A percentile compares a stretch with the other conserved stretches of the same genome.
These are phyloP conservation scores for Epinephelus cyanopodus DNA, from an alignment of 2,113 vertebrate species.

Conservation along the genomic window DNA sequence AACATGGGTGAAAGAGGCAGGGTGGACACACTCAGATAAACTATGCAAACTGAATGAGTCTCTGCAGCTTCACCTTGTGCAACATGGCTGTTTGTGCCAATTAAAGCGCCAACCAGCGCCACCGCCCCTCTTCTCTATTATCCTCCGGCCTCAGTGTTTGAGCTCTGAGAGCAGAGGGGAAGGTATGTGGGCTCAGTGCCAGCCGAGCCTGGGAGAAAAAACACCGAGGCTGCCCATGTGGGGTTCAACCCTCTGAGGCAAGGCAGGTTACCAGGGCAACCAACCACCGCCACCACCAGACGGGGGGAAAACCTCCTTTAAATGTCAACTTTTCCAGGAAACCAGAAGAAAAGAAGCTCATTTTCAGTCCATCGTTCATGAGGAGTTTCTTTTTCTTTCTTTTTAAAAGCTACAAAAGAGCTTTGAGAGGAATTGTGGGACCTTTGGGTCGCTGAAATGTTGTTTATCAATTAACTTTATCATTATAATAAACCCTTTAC, in stretches of 20 bases:
- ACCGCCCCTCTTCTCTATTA: constrained; percentile 27
- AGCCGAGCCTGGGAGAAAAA: constrained; percentile 57
- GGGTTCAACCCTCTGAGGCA: constrained; percentile 41
- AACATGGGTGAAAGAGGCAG: neutral
- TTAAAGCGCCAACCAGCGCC: constrained; percentile 3
- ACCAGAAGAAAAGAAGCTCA: constrained; percentile 38
- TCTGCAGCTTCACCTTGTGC: constrained; percentile 36
- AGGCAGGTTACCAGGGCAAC: constrained; percentile 55
- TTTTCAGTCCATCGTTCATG: constrained; percentile 23
- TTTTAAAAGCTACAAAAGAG: neutral
- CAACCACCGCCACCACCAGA: neutral
- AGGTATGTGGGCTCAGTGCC: constrained; percentile 69
- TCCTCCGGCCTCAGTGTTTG: constrained; percentile 20
- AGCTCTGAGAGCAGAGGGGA: constrained; percentile 12
- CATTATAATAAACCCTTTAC: neutral
- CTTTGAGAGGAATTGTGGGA: constrained; percentile 18
- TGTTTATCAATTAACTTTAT: neutral
- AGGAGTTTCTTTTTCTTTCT: neutral
- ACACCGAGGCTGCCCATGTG: constrained; percentile 23
- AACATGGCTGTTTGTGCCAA: constrained; percentile 38
- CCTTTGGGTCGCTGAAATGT: constrained; percentile 1
- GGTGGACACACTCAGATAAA: neutral
- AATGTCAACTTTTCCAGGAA: constrained; percentile 65
- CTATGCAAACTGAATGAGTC: neutral
- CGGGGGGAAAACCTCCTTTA: neutral